Percentiles rank a stretch among this genome's conserved stretches.
Evolutionary conservation across 2,113 vertebrate genomes (phyloP).

Genomic region (Xyrauchen texanus): DNA sequence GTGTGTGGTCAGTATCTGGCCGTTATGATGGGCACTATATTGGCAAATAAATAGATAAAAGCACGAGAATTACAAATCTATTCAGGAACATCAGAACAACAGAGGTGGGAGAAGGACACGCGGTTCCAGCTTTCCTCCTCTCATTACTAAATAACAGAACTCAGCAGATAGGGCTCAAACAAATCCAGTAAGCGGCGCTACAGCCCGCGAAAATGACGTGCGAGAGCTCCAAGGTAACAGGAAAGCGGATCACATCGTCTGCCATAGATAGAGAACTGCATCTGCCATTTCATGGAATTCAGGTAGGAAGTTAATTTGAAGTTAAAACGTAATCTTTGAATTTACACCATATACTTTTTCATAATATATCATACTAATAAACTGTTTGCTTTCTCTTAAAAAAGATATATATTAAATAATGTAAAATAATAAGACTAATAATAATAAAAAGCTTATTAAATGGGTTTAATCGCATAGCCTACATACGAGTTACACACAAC

Average conservation of each 20-base stretch:
- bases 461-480: too few species aligned
- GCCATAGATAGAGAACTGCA: not conserved
- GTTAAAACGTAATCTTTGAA: not conserved
- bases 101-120: not conserved
- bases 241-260: not conserved
- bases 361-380: not conserved
- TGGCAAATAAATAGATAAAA: not conserved
- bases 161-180: not conserved
- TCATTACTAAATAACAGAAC: not conserved
- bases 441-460: too few species aligned
- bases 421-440: too few species aligned
- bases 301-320: not conserved
- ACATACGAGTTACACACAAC: too few species aligned
- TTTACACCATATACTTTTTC: not conserved
- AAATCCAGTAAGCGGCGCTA: conserved; percentile 76
- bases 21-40: not conserved
- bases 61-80: not conserved
- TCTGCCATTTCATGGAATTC: not conserved
- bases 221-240: not conserved
- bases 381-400: not conserved
- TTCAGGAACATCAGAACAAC: not conserved
- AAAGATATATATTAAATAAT: not conserved
- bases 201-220: conserved; percentile 65
- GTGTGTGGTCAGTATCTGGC: not conserved
- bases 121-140: not conserved